Conservation (phyloP, 2,888 invertebrate genomes). For the Mycalesis mineus region DNA sequence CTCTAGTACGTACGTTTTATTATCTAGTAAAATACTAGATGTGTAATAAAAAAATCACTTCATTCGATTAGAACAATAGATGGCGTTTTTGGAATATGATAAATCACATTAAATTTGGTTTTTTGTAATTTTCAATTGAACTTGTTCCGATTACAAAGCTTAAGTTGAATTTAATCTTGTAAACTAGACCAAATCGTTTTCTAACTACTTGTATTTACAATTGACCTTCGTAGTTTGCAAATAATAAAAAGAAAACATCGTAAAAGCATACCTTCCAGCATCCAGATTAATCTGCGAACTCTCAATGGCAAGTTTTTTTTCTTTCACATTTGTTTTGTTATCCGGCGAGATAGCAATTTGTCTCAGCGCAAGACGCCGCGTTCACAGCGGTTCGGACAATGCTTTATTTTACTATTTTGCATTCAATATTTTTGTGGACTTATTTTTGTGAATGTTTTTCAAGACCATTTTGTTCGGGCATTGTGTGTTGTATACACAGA, state of each 20-base stretch:
- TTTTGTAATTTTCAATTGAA: too few relatives aligned
- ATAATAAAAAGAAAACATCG: constrained; percentile 9
- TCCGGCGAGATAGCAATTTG: constrained; percentile 23
- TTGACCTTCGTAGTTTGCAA: constrained; percentile 1
- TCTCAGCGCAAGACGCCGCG: constrained; percentile 12
- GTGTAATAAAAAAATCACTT: too few relatives aligned
- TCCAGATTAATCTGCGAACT: constrained; percentile 19
- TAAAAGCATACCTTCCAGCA: constrained; percentile 14
- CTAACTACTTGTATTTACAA: too few relatives aligned
- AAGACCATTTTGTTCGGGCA: constrained; percentile 1
- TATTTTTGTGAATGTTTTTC: constrained; percentile 12
- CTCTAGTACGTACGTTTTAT: too few relatives aligned
- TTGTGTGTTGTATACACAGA: neutral
- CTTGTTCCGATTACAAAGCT: too few relatives aligned
- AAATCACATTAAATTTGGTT: too few relatives aligned
- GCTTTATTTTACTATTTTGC: constrained; percentile 18
- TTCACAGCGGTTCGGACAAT: constrained; percentile 15
- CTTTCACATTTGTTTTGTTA: constrained; percentile 23
- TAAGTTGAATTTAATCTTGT: too few relatives aligned
- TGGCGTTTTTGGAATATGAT: too few relatives aligned
- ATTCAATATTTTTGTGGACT: constrained; percentile 14
- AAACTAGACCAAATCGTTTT: too few relatives aligned
- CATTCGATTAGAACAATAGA: too few relatives aligned
- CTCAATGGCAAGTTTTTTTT: constrained; percentile 20
- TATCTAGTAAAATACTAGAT: too few relatives aligned